Evolutionary conservation across 2,113 vertebrate genomes (phyloP).

Genomic region (Cariama cristata): DNA sequence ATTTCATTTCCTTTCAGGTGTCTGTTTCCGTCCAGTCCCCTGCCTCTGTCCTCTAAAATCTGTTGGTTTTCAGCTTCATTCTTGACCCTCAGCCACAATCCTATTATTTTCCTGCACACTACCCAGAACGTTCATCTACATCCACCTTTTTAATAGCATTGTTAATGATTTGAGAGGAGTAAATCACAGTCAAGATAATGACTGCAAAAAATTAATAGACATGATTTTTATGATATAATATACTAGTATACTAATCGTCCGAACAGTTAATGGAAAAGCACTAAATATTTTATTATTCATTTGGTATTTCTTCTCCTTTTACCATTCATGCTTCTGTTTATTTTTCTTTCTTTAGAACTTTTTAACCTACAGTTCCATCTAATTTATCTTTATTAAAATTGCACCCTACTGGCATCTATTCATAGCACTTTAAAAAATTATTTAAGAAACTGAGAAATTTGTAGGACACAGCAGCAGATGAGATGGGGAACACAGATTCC

Average conservation of each 20-base stretch:
- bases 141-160: constrained; percentile 75
- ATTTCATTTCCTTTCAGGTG: not conserved
- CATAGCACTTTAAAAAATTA: constrained; percentile 18
- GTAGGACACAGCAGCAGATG: not conserved
- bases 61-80: constrained; percentile 43
- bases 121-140: constrained; percentile 63
- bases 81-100: constrained; percentile 55
- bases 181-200: constrained; percentile 80
- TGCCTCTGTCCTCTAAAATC: not conserved
- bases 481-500: not conserved
- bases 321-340: constrained; percentile 69
- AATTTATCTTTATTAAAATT: constrained; percentile 62
- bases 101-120: constrained; percentile 62
- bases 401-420: constrained; percentile 39
- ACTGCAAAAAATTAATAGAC: constrained; percentile 80
- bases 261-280: constrained; percentile 82
- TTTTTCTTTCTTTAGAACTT: constrained; percentile 74
- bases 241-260: constrained; percentile 78
- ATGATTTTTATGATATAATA: constrained; percentile 79
- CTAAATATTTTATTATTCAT: constrained; percentile 84
- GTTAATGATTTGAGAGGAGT: constrained; percentile 78
- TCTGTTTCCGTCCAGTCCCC: not conserved
- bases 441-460: not conserved
- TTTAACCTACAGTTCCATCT: constrained; percentile 62
- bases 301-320: constrained; percentile 71